Conservation (phyloP, 1,140 invertebrate genomes). For the Sipha flava region DNA sequence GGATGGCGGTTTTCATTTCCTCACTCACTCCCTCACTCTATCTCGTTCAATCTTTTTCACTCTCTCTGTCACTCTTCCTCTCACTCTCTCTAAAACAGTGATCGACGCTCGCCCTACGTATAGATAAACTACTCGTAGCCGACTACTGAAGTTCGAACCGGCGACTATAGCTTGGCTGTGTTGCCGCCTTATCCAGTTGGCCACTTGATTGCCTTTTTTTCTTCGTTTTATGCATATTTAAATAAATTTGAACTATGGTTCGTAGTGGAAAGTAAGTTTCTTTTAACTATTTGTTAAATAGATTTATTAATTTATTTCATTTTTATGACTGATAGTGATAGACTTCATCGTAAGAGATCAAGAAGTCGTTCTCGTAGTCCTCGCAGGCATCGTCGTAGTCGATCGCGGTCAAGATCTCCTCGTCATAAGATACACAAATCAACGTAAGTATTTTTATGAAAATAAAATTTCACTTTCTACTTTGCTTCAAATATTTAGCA, state of each 20-base stretch:
- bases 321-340: conserved; percentile 11
- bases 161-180: too few species aligned
- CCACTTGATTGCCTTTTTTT: too few species aligned
- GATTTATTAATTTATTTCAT: not conserved
- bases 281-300: not conserved
- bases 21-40: too few species aligned
- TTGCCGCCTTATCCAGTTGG: too few species aligned
- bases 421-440: conserved; percentile 5
- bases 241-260: not conserved
- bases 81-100: too few species aligned
- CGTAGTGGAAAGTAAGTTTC: conserved; percentile 5
- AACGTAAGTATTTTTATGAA: not conserved
- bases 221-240: not conserved
- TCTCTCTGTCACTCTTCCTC: too few species aligned
- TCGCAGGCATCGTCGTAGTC: conserved; percentile 8
- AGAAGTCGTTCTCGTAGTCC: conserved; percentile 19
- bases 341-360: not conserved
- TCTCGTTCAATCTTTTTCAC: too few species aligned
- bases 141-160: too few species aligned
- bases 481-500: too few species aligned
- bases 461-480: not conserved
- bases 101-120: too few species aligned
- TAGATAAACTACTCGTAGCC: too few species aligned
- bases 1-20: too few species aligned
- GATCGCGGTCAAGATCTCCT: conserved; percentile 20